Conservation (phyloP, 2,113 vertebrate species). For the Nothobranchius furzeri region DNA sequence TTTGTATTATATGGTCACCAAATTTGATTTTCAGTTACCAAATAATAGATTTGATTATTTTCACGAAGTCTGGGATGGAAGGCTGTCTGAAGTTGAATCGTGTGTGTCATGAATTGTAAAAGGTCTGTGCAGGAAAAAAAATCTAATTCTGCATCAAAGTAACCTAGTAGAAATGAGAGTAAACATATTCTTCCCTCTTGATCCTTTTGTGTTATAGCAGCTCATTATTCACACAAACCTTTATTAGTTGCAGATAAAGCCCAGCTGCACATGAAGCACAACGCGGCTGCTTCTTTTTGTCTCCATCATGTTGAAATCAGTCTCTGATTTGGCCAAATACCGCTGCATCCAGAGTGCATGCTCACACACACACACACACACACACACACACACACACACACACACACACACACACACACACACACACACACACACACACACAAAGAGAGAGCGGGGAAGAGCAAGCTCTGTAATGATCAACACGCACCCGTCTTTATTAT, state of each 20-base stretch:
- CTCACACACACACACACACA: slow-evolving; percentile 42
- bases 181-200: not conserved
- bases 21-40: no score
- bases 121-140: no score
- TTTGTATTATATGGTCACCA: no score
- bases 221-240: slow-evolving; percentile 17
- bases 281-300: slow-evolving; percentile 36
- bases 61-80: no score
- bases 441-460: slow-evolving; percentile 19
- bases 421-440: no score
- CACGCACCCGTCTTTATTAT: slow-evolving; percentile 72
- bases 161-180: not conserved
- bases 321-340: slow-evolving; percentile 72
- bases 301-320: slow-evolving; percentile 60
- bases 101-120: no score
- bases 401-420: not conserved
- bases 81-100: no score
- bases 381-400: slow-evolving; percentile 9
- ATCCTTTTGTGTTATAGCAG: not conserved
- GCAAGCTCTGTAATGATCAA: slow-evolving; percentile 70
- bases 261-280: slow-evolving; percentile 26
- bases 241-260: slow-evolving; percentile 14
- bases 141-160: not conserved
- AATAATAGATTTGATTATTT: no score
- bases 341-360: slow-evolving; percentile 54